Evolutionary conservation across 2,797 vertebrate genomes (phyloP).

Genomic region (Cirrhinus molitorella): DNA sequence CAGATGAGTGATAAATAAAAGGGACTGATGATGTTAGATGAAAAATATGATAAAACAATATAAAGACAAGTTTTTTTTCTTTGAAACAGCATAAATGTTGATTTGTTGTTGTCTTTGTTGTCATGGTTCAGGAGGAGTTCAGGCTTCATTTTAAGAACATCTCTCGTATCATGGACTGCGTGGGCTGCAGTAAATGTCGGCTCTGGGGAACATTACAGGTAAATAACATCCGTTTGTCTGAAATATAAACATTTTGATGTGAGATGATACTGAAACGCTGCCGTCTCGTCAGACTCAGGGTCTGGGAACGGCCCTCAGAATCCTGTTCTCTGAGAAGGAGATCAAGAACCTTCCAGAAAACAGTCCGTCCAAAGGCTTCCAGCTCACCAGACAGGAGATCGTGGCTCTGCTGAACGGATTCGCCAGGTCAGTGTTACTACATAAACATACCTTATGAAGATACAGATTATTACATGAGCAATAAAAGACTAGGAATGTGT

Average conservation of each 20-base stretch:
- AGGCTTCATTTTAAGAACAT: conserved; percentile 97
- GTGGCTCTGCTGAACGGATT: conserved; percentile 93
- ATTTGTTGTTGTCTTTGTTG: background rate
- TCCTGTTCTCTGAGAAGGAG: conserved; percentile 95
- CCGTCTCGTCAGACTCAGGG: conserved; percentile 86
- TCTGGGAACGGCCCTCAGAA: conserved; percentile 93
- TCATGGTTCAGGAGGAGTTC: conserved; percentile 88
- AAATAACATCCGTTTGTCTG: background rate
- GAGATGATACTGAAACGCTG: background rate
- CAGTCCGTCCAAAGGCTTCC: conserved; percentile 92
- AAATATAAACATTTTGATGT: no score
- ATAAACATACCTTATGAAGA: background rate
- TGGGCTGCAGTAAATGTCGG: conserved; percentile 96
- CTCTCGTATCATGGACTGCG: conserved; percentile 97
- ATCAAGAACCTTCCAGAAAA: conserved; percentile 92
- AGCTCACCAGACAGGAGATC: conserved; percentile 93
- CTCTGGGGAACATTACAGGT: conserved; percentile 98
- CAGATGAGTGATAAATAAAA: background rate
- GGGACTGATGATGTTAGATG: background rate
- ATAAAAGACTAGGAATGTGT: background rate
- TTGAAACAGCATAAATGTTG: background rate
- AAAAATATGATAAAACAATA: no score
- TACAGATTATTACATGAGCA: no score
- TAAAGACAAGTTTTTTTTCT: no score
- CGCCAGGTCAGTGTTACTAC: conserved; percentile 78